phyloP scores from a whole-genome alignment of 2,888 invertebrate genomes.

The Omphaloscelis lunosa region DNA sequence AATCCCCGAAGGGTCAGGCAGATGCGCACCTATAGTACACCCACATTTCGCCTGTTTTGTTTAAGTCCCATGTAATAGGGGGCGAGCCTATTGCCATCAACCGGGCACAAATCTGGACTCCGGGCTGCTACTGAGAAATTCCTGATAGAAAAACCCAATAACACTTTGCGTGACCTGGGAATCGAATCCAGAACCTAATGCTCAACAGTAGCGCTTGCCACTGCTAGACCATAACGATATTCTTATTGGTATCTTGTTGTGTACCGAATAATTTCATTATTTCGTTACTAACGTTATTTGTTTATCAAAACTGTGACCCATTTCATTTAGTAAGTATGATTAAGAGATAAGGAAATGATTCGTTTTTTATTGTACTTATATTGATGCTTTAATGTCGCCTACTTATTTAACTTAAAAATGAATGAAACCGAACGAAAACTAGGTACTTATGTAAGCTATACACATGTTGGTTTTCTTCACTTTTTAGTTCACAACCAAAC shows the following conservation, averaged over 20 bases:
- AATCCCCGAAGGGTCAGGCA: no score
- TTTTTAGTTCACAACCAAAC: background rate
- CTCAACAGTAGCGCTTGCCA: background rate
- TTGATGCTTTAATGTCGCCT: background rate
- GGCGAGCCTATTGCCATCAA: background rate
- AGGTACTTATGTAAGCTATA: background rate
- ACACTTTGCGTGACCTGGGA: background rate
- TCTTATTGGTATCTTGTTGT: conserved; percentile 5
- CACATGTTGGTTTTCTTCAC: background rate
- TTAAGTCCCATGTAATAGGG: background rate
- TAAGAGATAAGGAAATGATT: conserved; percentile 5
- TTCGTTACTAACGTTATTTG: background rate
- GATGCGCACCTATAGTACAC: no score
- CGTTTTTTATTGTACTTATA: conserved; percentile 2
- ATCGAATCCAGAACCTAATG: background rate
- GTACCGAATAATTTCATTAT: background rate
- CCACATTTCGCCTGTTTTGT: no score
- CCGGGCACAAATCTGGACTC: background rate
- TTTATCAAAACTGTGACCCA: conserved; percentile 23
- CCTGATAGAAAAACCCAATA: background rate
- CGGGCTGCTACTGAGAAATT: background rate
- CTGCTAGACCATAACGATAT: background rate
- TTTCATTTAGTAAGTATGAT: conserved; percentile 1
- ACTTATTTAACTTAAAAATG: background rate
- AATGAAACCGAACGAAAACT: background rate